Conservation (phyloP, 2,797 vertebrate species). For the Hemibagrus guttatus region DNA sequence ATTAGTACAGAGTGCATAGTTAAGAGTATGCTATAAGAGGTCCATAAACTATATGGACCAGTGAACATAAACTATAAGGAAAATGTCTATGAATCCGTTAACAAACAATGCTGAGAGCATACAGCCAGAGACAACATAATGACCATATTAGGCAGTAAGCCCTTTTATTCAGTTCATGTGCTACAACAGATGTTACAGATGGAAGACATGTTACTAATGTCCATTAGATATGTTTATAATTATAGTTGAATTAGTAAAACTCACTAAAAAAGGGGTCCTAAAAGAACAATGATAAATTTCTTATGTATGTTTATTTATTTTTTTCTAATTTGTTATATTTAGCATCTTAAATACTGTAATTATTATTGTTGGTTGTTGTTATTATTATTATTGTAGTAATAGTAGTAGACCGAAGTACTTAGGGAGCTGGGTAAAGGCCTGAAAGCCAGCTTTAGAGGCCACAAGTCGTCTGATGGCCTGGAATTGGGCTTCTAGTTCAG, state of each 20-base stretch:
- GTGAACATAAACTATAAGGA: neutral
- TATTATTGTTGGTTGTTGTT: neutral
- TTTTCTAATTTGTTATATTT: neutral
- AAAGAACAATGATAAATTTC: neutral
- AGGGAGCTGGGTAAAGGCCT: constrained; percentile 97
- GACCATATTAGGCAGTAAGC: neutral
- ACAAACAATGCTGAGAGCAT: neutral
- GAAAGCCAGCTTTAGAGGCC: constrained; percentile 97
- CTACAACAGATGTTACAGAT: neutral
- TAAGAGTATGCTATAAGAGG: neutral
- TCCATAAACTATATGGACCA: too few species aligned
- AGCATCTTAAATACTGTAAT: neutral
- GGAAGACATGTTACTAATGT: neutral
- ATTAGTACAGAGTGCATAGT: neutral
- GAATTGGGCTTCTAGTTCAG: constrained; percentile 97
- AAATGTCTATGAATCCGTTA: neutral
- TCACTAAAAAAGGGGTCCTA: too few species aligned
- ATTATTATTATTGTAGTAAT: neutral
- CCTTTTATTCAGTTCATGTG: neutral
- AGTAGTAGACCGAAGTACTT: constrained; percentile 73
- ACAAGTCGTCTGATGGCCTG: constrained; percentile 95
- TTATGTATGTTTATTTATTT: too few species aligned
- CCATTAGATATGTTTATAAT: neutral
- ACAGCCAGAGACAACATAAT: neutral
- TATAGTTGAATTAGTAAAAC: too few species aligned